A percentile compares a stretch with the other conserved stretches of the same genome.
Evolutionary conservation across 2,797 vertebrate genomes (phyloP).

Genomic region (Melanotaenia trifasciata): DNA sequence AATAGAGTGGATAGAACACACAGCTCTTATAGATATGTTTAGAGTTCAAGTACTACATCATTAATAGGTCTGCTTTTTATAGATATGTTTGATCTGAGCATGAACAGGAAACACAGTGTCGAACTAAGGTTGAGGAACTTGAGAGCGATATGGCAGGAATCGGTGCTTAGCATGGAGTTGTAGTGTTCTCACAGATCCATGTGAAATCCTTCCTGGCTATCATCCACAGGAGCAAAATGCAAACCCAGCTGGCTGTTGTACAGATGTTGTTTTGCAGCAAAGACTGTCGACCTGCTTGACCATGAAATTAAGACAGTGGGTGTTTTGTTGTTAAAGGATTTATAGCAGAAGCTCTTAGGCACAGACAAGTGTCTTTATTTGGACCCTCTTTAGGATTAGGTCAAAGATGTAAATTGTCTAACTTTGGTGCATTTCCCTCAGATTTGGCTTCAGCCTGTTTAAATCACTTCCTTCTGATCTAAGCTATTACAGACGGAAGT

Average conservation of each 20-base stretch:
- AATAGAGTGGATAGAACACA: slow-evolving; percentile 6
- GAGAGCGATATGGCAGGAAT: slow-evolving; percentile 2
- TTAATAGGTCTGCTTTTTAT: background rate
- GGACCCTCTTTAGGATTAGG: slow-evolving; percentile 3
- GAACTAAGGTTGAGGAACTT: slow-evolving; percentile 21
- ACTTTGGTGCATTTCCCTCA: slow-evolving; percentile 10
- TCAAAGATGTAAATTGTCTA: slow-evolving; percentile 7
- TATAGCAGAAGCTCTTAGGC: background rate
- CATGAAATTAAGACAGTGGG: slow-evolving; percentile 9
- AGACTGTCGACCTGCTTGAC: background rate
- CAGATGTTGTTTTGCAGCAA: slow-evolving; percentile 17
- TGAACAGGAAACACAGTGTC: slow-evolving; percentile 3
- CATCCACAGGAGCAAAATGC: slow-evolving; percentile 8
- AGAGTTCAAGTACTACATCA: background rate
- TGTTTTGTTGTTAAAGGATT: slow-evolving; percentile 8
- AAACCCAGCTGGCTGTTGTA: slow-evolving; percentile 20
- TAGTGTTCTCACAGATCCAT: slow-evolving; percentile 54
- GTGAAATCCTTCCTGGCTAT: slow-evolving; percentile 32
- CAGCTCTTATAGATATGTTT: background rate
- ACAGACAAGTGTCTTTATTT: slow-evolving; percentile 15
- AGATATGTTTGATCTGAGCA: slow-evolving; percentile 35
- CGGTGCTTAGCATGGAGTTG: slow-evolving; percentile 41
- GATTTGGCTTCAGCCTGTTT: background rate
- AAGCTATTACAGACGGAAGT: slow-evolving; percentile 14
- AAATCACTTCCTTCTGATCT: slow-evolving; percentile 8